Evolutionary conservation across 2,888 invertebrate species (phyloP), one percentile per base, ranked within the genome.

Genomic region (Crocallis elinguaria): DNA sequence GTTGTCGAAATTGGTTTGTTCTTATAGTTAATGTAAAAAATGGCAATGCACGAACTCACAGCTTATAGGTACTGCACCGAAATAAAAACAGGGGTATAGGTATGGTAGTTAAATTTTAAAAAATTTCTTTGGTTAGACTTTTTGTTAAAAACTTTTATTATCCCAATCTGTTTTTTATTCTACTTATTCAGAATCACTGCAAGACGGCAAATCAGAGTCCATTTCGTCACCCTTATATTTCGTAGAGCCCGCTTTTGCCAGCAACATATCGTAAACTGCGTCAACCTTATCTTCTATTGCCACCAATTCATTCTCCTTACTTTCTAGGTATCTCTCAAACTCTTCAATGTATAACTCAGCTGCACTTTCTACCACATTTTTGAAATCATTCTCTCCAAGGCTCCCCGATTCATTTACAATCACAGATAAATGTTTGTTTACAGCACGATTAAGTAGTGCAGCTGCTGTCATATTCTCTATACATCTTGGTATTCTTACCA

Each of bases 401-500:
- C 4, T 16, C 21, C 7, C 12, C 32, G 5, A 14, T 0, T 17
- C 12, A 29, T 37, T 12, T 0, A 38, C 7, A 0, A 52, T 33
- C 2, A 35, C 12, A 6, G 13, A 6, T 3, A 46, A 17, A 3
- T 27, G 17, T 0, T 23, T 42, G 3, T 35, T 25, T 2, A 43
- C 19, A 6, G 32, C 3, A 6, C 36, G n/a, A n/a, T 37, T 33
- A 0, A 66, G 6, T 8, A 62, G 7, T 0, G 16, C 23, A 0
- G 61, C 49, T 0, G 73, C 64, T 0, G 66, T 66, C 0, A 69
- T 11, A 1, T 67, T 52, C 0, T 61, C 57, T 5, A 74, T 56
- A 25, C 57, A 57, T 2, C 62, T 56, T 0, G 79, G 79, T 21
- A 74, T 21, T 3, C 76, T 66, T 3, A 78, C 41, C 0, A 75